A percentile compares a stretch with the other conserved stretches of the same genome.
Evolutionary conservation across 2,113 vertebrate genomes (phyloP).

Genomic region (Chascanopsetta lugubris): DNA sequence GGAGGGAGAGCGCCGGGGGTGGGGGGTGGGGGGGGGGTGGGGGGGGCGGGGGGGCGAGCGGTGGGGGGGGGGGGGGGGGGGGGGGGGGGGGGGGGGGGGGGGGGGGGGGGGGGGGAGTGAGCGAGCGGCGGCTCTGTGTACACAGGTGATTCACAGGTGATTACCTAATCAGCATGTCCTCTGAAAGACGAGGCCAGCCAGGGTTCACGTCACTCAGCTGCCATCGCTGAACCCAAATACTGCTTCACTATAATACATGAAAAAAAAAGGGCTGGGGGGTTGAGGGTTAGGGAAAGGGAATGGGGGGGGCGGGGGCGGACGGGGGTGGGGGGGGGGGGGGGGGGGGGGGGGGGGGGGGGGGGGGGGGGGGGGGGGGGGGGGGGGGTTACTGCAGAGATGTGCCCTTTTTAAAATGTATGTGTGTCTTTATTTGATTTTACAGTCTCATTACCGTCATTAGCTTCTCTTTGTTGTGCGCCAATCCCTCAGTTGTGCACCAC

Average conservation of each 20-base stretch:
- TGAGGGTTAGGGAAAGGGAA: too few species aligned
- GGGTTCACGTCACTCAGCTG: slow-evolving; percentile 80
- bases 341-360: too few species aligned
- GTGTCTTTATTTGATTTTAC: too few species aligned
- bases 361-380: too few species aligned
- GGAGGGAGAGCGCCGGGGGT: too few species aligned
- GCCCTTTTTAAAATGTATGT: too few species aligned
- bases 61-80: slow-evolving; percentile 65
- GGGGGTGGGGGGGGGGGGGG: too few species aligned
- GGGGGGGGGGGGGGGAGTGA: too few species aligned
- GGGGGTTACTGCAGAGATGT: too few species aligned
- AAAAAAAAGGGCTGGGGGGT: too few species aligned
- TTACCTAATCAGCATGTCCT: slow-evolving; percentile 81
- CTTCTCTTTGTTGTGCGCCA: background rate
- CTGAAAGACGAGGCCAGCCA: slow-evolving; percentile 71
- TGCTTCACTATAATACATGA: slow-evolving; percentile 40
- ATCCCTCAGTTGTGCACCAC: background rate
- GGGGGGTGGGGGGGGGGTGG: slow-evolving; percentile 68
- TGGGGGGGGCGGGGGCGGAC: too few species aligned
- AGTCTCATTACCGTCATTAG: background rate
- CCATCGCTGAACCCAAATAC: slow-evolving; percentile 58
- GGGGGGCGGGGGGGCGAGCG: slow-evolving; percentile 65
- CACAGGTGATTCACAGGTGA: slow-evolving; percentile 85
- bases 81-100: slow-evolving; percentile 67
- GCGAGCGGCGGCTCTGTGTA: slow-evolving; percentile 75